phyloP scores from a whole-genome alignment of 2,113 vertebrate genomes.

The Tyto alba region DNA sequence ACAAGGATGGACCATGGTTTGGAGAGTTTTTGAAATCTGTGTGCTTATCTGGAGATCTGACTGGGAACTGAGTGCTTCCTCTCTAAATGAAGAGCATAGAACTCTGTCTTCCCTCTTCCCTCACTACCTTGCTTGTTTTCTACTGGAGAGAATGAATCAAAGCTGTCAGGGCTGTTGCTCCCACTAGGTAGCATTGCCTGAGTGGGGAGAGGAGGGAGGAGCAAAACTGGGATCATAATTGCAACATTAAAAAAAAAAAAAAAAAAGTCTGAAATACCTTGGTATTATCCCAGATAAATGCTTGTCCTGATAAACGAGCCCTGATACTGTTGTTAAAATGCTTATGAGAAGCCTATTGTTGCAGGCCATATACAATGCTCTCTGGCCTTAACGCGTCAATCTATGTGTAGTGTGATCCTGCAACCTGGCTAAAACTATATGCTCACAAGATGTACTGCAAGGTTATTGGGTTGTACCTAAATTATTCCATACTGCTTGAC shows the following conservation, averaged over 20 bases:
- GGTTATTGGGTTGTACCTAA: background rate
- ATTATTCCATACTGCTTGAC: background rate
- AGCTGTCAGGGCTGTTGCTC: background rate
- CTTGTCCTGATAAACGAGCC: background rate
- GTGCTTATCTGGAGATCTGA: background rate
- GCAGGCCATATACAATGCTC: background rate
- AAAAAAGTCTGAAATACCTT: background rate
- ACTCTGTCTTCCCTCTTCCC: background rate
- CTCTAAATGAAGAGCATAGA: background rate
- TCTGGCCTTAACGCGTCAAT: fast-evolving
- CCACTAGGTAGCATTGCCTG: background rate
- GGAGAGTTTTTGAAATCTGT: background rate
- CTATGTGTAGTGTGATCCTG: background rate
- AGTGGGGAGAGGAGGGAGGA: background rate
- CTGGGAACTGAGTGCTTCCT: background rate
- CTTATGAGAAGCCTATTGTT: background rate
- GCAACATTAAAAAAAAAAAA: background rate
- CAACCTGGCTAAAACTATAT: background rate
- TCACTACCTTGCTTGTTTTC: background rate
- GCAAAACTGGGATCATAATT: background rate
- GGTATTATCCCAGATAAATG: background rate
- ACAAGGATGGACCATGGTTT: background rate
- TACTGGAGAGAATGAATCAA: background rate
- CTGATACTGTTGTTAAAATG: background rate
- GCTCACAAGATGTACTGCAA: background rate